phyloP scores from a whole-genome alignment of 2,113 vertebrate genomes.

The Malurus elegans region DNA sequence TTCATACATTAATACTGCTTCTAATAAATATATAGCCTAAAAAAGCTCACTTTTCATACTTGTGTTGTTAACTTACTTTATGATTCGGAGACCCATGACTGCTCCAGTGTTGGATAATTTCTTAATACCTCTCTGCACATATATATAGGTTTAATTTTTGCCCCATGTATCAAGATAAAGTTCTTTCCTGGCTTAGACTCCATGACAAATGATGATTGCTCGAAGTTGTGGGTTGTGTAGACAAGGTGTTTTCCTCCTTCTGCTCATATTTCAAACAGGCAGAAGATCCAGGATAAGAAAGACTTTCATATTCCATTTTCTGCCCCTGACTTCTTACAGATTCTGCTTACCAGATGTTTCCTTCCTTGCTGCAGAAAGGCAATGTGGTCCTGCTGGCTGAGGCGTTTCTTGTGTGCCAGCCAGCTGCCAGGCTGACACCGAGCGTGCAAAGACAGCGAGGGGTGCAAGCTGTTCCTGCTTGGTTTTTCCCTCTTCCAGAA shows the following conservation, averaged over 20 bases:
- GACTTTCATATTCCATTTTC: neutral
- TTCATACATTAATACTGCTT: slow-evolving; percentile 37
- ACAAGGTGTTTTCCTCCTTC: neutral
- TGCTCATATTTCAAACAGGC: neutral
- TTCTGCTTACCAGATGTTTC: slow-evolving; percentile 51
- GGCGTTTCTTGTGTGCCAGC: slow-evolving; percentile 26
- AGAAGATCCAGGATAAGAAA: neutral
- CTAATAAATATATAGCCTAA: slow-evolving; percentile 38
- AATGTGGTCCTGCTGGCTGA: slow-evolving; percentile 39
- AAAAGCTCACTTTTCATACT: slow-evolving; percentile 22
- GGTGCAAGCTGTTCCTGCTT: neutral
- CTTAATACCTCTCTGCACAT: slow-evolving; percentile 11
- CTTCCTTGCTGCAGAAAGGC: slow-evolving; percentile 24
- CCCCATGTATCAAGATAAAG: neutral
- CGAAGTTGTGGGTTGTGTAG: neutral
- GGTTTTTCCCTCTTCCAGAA: neutral
- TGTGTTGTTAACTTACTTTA: slow-evolving; percentile 36
- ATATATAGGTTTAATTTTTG: slow-evolving; percentile 3
- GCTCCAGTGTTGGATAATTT: slow-evolving; percentile 23
- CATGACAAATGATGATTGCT: neutral
- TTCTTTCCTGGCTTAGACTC: neutral
- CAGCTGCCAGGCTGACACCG: neutral
- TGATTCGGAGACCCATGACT: neutral
- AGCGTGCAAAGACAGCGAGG: neutral
- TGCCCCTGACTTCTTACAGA: neutral